Conservation (phyloP, 64 coral and sea anemone genomes). For the Stichodactyla mertensii region DNA sequence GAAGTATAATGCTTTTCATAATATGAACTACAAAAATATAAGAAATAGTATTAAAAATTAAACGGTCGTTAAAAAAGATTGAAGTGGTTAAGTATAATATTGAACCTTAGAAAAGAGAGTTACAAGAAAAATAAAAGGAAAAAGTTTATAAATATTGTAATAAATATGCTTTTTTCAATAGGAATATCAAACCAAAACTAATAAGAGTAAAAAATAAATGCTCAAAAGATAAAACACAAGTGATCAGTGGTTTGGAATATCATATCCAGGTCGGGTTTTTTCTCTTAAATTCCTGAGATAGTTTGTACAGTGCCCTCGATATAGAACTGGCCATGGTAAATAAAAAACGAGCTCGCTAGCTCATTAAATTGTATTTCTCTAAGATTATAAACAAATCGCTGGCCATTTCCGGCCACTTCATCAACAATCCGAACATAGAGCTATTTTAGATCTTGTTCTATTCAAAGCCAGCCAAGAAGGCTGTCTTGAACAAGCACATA, state of each 20-base stretch:
- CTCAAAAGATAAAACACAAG: background rate
- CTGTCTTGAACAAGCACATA: background rate
- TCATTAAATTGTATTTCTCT: constrained; percentile 22
- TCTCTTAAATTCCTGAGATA: background rate
- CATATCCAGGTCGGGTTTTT: background rate
- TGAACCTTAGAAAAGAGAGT: background rate
- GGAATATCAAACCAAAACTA: background rate
- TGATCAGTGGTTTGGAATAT: background rate
- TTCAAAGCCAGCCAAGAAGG: background rate
- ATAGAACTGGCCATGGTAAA: background rate
- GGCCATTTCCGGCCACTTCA: constrained; percentile 2
- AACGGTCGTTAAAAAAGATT: background rate
- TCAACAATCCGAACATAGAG: background rate
- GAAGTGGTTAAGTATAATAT: background rate
- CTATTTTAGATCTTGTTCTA: background rate
- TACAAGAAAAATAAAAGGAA: too few species aligned
- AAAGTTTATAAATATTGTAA: background rate
- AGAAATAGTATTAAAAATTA: background rate
- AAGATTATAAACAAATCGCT: constrained; percentile 5
- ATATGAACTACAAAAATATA: background rate
- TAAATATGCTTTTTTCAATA: background rate
- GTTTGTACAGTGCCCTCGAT: background rate
- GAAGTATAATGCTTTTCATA: background rate
- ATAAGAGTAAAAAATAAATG: background rate
- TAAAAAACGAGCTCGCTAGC: background rate